Percentiles rank a stretch among this genome's conserved stretches.
Evolutionary conservation across 2,888 invertebrate species (phyloP).

Genomic region (Nymphalis polychloros): DNA sequence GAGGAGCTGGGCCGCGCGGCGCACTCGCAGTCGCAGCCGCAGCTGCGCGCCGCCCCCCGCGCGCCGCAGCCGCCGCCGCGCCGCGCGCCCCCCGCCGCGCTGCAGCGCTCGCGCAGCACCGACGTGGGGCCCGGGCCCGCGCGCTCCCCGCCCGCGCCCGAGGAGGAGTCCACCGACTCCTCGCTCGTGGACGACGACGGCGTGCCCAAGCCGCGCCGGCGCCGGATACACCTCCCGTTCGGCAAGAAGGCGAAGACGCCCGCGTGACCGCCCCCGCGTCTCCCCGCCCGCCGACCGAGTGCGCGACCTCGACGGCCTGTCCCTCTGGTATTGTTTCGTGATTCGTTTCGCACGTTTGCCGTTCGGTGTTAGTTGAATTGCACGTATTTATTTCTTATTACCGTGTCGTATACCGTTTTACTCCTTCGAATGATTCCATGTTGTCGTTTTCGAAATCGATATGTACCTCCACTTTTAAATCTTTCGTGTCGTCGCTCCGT

Average conservation of each 20-base stretch:
- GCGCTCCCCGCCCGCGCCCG: conserved; percentile 50
- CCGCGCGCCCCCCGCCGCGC: conserved; percentile 44
- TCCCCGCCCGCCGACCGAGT: background rate
- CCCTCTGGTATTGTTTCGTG: background rate
- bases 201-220: conserved; percentile 77
- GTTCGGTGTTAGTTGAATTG: conserved; percentile 16
- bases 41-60: conserved; percentile 59
- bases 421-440: background rate
- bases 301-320: background rate
- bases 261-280: conserved; percentile 59
- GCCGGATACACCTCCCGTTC: conserved; percentile 85
- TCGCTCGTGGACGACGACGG: conserved; percentile 85
- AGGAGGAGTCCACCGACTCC: conserved; percentile 88
- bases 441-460: background rate
- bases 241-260: conserved; percentile 82
- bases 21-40: conserved; percentile 64
- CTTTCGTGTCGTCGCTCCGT: conserved; percentile 1
- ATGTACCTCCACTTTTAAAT: background rate
- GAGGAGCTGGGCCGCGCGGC: conserved; percentile 64
- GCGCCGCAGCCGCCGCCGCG: conserved; percentile 43
- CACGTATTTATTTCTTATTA: conserved; percentile 18
- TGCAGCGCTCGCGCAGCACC: conserved; percentile 61
- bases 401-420: background rate
- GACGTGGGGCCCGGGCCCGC: conserved; percentile 48
- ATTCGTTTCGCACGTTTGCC: conserved; percentile 28